These are phyloP conservation scores for Prionailurus viverrinus DNA, from an alignment of 2,113 vertebrate species.

Conservation along the genomic window DNA sequence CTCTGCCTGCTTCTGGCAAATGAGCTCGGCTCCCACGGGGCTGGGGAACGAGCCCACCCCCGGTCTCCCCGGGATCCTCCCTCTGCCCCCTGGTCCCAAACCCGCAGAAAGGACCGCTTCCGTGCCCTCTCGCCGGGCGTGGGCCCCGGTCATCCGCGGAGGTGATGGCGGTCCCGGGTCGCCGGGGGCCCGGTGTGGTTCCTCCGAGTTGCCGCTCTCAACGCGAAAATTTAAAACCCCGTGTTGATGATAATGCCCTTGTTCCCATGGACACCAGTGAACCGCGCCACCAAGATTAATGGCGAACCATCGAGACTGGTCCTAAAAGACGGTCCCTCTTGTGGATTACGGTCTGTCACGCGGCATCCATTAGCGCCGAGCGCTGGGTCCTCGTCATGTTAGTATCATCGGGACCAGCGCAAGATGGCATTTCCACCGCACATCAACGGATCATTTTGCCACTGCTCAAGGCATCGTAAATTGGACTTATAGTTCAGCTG, in stretches of 20 bases:
- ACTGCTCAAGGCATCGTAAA: conserved; percentile 96
- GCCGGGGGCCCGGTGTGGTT: conserved; percentile 43
- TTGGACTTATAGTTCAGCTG: conserved; percentile 98
- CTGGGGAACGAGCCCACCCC: conserved; percentile 73
- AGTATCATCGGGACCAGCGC: conserved; percentile 90
- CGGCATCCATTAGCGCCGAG: conserved; percentile 87
- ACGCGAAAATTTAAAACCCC: conserved; percentile 86
- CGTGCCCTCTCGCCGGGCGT: accelerated
- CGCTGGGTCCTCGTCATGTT: conserved; percentile 87
- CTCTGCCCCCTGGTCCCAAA: background rate
- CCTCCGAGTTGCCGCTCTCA: conserved; percentile 81
- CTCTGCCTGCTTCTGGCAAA: conserved; percentile 83
- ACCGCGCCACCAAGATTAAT: conserved; percentile 88
- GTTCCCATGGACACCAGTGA: conserved; percentile 89
- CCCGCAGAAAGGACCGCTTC: background rate
- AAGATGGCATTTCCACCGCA: conserved; percentile 95
- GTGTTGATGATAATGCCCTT: conserved; percentile 87
- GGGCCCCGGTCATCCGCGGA: background rate
- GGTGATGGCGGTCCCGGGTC: background rate
- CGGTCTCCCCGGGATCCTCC: conserved; percentile 47
- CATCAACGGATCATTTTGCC: conserved; percentile 93
- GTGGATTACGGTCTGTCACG: conserved; percentile 87
- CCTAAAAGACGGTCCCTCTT: conserved; percentile 89
- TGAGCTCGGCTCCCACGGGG: conserved; percentile 81
- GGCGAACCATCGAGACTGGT: conserved; percentile 86